These are phyloP conservation scores for Pocillopora grandis DNA, from an alignment of 92 coral and sea anemone genomes.

Conservation along the genomic window DNA sequence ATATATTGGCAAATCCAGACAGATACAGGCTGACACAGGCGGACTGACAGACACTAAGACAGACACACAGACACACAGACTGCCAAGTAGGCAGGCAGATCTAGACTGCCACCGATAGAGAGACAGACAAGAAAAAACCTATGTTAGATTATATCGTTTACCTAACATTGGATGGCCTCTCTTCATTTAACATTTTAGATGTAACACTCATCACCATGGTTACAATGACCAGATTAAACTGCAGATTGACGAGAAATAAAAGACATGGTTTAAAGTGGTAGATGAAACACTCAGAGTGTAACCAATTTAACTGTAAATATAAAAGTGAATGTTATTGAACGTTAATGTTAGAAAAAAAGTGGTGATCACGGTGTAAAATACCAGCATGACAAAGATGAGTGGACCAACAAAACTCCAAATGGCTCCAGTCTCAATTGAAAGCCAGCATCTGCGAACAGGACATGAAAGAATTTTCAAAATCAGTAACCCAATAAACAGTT, in stretches of 20 bases:
- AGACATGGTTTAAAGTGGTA: not conserved
- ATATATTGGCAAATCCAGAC: too few relatives aligned
- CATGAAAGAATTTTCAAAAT: not conserved
- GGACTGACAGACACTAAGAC: too few relatives aligned
- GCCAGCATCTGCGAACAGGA: constrained; percentile 65
- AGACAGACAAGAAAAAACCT: not conserved
- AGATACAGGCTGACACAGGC: too few relatives aligned
- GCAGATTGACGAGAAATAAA: not conserved
- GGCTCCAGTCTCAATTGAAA: constrained; percentile 71
- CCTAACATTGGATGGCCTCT: constrained; percentile 57
- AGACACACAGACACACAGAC: too few relatives aligned
- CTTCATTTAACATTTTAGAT: constrained; percentile 66
- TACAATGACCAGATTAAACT: constrained; percentile 72
- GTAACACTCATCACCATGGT: constrained; percentile 66
- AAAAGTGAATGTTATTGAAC: not conserved
- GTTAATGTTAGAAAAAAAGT: not conserved
- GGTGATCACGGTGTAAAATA: constrained; percentile 17
- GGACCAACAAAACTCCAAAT: constrained; percentile 86
- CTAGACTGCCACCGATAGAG: too few relatives aligned
- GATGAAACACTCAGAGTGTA: not conserved
- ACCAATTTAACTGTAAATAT: not conserved
- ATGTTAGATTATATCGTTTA: not conserved
- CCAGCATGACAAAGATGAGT: constrained; percentile 64
- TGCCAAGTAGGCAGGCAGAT: not conserved
- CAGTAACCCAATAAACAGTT: not conserved